phyloP scores from a whole-genome alignment of 1,140 invertebrate genomes.

The Melanaphis sacchari region DNA sequence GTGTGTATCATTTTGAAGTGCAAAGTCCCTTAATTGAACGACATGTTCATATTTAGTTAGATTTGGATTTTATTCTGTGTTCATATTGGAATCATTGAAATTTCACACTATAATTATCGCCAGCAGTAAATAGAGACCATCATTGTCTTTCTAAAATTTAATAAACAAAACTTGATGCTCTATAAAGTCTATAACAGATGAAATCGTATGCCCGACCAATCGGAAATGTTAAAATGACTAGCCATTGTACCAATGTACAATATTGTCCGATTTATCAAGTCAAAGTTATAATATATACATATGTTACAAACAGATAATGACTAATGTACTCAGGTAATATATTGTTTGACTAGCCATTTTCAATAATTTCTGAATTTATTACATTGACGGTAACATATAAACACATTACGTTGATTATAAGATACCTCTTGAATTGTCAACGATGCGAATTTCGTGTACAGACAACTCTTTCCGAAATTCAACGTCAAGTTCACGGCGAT shows the following conservation, averaged over 20 bases:
- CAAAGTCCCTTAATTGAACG: neutral
- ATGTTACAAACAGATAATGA: neutral
- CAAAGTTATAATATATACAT: neutral
- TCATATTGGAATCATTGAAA: neutral
- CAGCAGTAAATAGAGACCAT: neutral
- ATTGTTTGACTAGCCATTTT: neutral
- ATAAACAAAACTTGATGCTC: neutral
- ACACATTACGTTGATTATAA: neutral
- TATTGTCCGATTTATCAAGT: neutral
- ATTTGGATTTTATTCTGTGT: neutral
- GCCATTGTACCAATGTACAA: neutral
- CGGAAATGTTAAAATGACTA: neutral
- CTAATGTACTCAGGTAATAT: neutral
- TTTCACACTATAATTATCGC: neutral
- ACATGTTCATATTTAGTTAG: neutral
- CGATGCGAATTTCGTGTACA: conserved; percentile 27
- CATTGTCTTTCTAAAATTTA: neutral
- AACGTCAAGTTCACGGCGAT: neutral
- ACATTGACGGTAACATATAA: neutral
- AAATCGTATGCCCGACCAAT: neutral
- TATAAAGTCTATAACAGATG: neutral
- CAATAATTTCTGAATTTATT: neutral
- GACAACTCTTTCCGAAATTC: conserved; percentile 28
- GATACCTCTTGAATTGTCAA: neutral
- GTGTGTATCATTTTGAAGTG: neutral